phyloP scores from a whole-genome alignment of 2,888 invertebrate genomes.

The Brachynemurus nebulosus region DNA sequence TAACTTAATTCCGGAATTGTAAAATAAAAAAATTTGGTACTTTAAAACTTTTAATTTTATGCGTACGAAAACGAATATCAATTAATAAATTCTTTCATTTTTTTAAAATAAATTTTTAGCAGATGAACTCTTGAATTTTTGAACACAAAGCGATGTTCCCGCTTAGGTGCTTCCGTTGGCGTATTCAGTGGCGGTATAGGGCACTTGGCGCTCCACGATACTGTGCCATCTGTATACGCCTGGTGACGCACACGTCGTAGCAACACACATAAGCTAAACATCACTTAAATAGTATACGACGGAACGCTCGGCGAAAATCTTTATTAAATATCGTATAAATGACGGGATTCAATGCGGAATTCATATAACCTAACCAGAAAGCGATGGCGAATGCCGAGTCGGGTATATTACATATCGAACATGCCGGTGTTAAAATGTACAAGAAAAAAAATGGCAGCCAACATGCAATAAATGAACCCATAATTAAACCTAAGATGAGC shows the following conservation, averaged over 20 bases:
- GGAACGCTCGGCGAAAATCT: conserved; percentile 91
- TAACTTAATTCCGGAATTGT: too few species aligned
- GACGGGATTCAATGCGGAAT: conserved; percentile 88
- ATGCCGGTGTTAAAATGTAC: conserved; percentile 75
- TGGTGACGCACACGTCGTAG: conserved; percentile 53
- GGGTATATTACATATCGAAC: conserved; percentile 61
- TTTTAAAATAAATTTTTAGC: too few species aligned
- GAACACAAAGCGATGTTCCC: too few species aligned
- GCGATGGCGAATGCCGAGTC: conserved; percentile 79
- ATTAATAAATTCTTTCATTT: too few species aligned
- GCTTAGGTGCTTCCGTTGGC: too few species aligned
- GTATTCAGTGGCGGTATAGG: conserved; percentile 31
- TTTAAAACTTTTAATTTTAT: too few species aligned
- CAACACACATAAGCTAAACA: conserved; percentile 77
- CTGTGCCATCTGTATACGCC: conserved; percentile 45
- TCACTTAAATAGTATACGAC: conserved; percentile 92
- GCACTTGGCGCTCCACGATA: conserved; percentile 47
- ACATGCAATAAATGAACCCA: conserved; percentile 97
- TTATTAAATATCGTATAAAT: conserved; percentile 97
- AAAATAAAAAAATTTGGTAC: too few species aligned
- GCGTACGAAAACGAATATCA: too few species aligned
- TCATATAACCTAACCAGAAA: conserved; percentile 96
- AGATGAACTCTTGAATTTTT: too few species aligned
- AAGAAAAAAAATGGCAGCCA: conserved; percentile 98
- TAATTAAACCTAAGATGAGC: conserved; percentile 88